Evolutionary conservation across 2,797 vertebrate genomes (phyloP).

Genomic region (Chlorospingus flavigularis): DNA sequence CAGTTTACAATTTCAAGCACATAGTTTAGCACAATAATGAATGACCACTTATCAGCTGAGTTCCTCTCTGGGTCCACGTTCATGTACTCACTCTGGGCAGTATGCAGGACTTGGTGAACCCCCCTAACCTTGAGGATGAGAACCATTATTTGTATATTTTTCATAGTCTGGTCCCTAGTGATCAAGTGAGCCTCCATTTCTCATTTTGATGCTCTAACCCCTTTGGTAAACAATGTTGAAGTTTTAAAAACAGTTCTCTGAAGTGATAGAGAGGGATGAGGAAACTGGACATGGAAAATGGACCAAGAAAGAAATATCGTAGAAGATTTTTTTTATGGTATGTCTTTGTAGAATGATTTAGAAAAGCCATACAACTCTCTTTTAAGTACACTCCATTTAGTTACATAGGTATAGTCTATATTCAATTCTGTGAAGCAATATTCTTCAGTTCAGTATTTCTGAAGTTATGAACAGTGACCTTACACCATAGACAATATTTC

Average conservation of each 20-base stretch:
- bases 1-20: neutral
- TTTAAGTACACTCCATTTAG: too few species aligned
- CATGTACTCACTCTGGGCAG: neutral
- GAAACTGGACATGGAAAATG: neutral
- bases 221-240: neutral
- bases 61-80: accelerated
- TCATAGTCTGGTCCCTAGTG: neutral
- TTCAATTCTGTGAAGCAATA: too few species aligned
- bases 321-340: too few species aligned
- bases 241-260: neutral
- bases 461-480: too few species aligned
- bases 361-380: too few species aligned
- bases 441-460: too few species aligned
- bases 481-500: too few species aligned
- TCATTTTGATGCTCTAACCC: neutral
- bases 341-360: too few species aligned
- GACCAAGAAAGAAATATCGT: neutral
- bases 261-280: neutral
- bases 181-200: neutral
- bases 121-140: neutral
- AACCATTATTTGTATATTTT: neutral
- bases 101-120: neutral
- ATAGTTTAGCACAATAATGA: neutral
- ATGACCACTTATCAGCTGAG: neutral
- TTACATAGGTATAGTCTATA: too few species aligned